phyloP scores from a whole-genome alignment of 1,140 invertebrate species.

The Leptinotarsa texana region DNA sequence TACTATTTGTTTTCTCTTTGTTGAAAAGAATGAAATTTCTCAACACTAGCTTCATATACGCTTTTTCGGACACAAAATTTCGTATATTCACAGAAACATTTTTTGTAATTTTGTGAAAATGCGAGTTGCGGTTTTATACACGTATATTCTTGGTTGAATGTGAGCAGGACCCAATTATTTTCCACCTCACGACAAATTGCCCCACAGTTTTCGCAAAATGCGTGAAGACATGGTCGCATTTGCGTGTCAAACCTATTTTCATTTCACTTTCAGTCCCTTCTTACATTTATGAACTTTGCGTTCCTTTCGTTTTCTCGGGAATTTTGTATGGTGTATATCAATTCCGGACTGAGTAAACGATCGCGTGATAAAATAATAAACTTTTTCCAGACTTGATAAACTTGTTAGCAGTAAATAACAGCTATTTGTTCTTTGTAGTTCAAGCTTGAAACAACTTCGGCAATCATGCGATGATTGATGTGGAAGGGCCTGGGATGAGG shows the following conservation, averaged over 20 bases:
- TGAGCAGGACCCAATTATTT: too few relatives aligned
- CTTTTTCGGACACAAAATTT: too few relatives aligned
- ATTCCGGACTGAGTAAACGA: neutral
- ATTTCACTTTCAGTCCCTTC: neutral
- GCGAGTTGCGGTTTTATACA: too few relatives aligned
- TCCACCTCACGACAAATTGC: too few relatives aligned
- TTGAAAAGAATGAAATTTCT: too few relatives aligned
- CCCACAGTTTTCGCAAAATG: too few relatives aligned
- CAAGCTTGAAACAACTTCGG: neutral
- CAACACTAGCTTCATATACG: too few relatives aligned
- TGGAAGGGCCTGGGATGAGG: too few relatives aligned
- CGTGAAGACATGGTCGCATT: neutral
- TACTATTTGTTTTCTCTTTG: too few relatives aligned
- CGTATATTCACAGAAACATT: too few relatives aligned
- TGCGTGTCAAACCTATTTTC: neutral
- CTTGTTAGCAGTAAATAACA: slow-evolving; percentile 8
- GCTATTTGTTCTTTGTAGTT: neutral
- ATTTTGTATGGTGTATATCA: slow-evolving; percentile 6
- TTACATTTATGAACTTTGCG: neutral
- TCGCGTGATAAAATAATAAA: slow-evolving; percentile 8
- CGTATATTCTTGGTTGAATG: too few relatives aligned
- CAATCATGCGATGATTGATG: neutral
- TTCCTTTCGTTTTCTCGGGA: neutral
- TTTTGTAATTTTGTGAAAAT: too few relatives aligned
- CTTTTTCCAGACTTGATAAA: slow-evolving; percentile 2